phyloP scores from a whole-genome alignment of 2,797 vertebrate species.

The Melanotaenia trifasciata region DNA sequence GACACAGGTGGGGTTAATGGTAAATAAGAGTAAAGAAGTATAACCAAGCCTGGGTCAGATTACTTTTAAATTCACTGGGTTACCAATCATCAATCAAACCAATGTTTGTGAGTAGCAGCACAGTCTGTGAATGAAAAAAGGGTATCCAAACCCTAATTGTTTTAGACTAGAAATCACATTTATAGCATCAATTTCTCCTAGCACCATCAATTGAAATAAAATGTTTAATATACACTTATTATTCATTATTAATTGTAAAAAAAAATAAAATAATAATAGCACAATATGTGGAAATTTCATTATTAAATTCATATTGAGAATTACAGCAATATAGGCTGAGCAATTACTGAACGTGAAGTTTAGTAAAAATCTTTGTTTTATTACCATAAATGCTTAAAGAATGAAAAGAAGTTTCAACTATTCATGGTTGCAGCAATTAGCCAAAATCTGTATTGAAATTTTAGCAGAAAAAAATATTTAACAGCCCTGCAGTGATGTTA shows the following conservation, averaged over 20 bases:
- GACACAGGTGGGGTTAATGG: neutral
- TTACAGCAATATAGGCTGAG: no score
- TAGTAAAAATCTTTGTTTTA: no score
- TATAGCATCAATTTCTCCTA: neutral
- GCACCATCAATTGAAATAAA: neutral
- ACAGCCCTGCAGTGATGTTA: neutral
- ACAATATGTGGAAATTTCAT: neutral
- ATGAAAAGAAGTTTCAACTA: neutral
- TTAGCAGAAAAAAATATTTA: no score
- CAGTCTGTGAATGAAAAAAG: neutral
- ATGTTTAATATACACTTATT: neutral
- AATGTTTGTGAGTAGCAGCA: neutral
- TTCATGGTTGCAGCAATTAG: neutral
- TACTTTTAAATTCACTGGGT: neutral
- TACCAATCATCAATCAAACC: neutral
- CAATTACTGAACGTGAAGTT: no score
- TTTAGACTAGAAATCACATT: neutral
- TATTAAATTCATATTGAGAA: no score
- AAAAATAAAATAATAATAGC: no score
- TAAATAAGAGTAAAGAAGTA: neutral
- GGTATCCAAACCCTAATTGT: neutral
- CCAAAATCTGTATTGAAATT: no score
- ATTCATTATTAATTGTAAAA: neutral
- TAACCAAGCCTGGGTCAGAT: neutral
- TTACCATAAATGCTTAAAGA: no score